Base-by-base conservation (phyloP, 2,113 vertebrate genomes). In the Tragulus kanchil region DNA sequence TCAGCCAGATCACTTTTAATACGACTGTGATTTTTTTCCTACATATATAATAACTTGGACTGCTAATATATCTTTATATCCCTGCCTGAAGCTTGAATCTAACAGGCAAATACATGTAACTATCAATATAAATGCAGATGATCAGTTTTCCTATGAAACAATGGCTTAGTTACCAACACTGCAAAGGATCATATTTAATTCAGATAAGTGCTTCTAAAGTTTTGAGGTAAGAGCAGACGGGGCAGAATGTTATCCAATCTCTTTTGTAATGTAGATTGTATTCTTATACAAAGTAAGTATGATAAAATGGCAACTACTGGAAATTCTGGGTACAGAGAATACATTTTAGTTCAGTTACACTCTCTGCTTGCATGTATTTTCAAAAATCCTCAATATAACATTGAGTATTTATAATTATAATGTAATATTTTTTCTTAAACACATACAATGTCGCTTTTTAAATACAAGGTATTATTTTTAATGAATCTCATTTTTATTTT, bases 291-390 rank as follows among this genome's bases (percentile, higher is more conserved):
- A 69, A 89, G 48, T 64, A 78, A 87, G 58, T 67, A 75, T 8
- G 36, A 81, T 28, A 94, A 89, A 94, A 95, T 96, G 67, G 67
- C 61, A 93, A 78, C 62, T 23, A 42, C 2, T 73, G 4, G 54
- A 82, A 85, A 78, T 88, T 89, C n/a, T 54, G 12, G 10, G 15
- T 23, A 94, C 25, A 83, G 25, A 67, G 31, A 81, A 81, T 78
- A 17, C 50, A 36, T 71, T 92, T 91, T 89, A 69, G 31, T 81
- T 95, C 88, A 64, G 31, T 64, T 62, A 78, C 21, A 83, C 50
- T 89, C 25, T 87, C 23, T 56, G 11, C 10, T 73, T 84, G 13
- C 31, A 36, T n/a, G 2, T 42, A 12, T 58, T 64, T 93, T n/a
- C 3, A 67, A 23, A 90, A n/a, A 16, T 71, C 84, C 15, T 69